Percentiles rank a stretch among this genome's conserved stretches.
Evolutionary conservation across 2,888 invertebrate species (phyloP).

Genomic region (Ferrisia virgata): DNA sequence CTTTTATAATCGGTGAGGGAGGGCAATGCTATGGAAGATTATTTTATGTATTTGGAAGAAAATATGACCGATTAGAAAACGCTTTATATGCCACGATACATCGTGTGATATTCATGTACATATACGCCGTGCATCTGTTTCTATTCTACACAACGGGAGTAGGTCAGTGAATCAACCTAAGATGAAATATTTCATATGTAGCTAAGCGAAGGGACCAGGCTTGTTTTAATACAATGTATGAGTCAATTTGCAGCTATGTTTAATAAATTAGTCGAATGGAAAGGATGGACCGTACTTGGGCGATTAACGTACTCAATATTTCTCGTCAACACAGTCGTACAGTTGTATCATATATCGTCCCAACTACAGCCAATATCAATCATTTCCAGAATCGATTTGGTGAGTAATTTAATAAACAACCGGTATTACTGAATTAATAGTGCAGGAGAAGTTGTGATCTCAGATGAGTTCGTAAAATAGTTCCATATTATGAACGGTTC

Average conservation of each 20-base stretch:
- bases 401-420: no score
- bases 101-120: not conserved
- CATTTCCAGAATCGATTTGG: constrained; percentile 51
- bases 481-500: no score
- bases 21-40: not conserved
- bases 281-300: not conserved
- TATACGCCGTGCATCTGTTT: not conserved
- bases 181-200: no score
- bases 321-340: not conserved
- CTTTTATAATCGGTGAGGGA: not conserved
- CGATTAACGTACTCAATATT: not conserved
- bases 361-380: not conserved
- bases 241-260: not conserved
- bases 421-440: no score
- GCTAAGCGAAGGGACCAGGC: no score
- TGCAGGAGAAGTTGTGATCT: no score
- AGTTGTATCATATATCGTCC: not conserved
- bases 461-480: no score
- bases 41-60: not conserved
- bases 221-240: no score
- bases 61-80: not conserved
- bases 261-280: not conserved
- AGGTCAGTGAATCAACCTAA: no score
- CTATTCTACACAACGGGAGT: not conserved
- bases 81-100: not conserved